phyloP scores from a whole-genome alignment of 2,797 vertebrate genomes.

The Pseudochromis fuscus region DNA sequence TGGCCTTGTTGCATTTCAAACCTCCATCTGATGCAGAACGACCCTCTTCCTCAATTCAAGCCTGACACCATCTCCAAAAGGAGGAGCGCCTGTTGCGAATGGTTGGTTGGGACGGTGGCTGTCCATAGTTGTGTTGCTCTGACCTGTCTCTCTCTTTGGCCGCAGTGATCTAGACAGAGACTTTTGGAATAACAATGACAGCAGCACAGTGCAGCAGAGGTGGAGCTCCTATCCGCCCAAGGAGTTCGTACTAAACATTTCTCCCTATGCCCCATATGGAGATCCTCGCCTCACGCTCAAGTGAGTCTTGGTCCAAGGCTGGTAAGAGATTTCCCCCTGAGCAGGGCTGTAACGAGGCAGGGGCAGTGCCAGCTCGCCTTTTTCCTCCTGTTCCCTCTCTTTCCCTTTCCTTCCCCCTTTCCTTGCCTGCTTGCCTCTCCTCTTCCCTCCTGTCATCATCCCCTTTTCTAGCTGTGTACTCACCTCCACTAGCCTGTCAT shows the following conservation, averaged over 20 bases:
- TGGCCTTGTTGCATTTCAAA: constrained; percentile 56
- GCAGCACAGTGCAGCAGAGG: constrained; percentile 99
- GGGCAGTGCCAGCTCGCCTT: constrained; percentile 50
- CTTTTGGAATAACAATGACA: constrained; percentile 99
- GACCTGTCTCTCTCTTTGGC: constrained; percentile 93
- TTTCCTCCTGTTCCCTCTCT: constrained; percentile 15
- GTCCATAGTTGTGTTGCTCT: constrained; percentile 91
- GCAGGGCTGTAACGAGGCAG: constrained; percentile 85
- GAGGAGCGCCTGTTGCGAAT: constrained; percentile 62
- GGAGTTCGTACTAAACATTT: constrained; percentile 99
- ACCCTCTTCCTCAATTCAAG: constrained; percentile 51
- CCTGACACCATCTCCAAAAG: constrained; percentile 40
- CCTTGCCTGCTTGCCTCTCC: constrained; percentile 1
- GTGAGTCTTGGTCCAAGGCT: constrained; percentile 95
- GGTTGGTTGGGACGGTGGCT: constrained; percentile 75
- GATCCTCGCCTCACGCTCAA: constrained; percentile 99
- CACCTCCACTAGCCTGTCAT: constrained; percentile 38
- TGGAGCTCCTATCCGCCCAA: constrained; percentile 99
- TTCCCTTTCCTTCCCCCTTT: background rate
- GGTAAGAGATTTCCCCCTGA: constrained; percentile 86
- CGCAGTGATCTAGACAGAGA: constrained; percentile 99
- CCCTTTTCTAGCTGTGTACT: constrained; percentile 16
- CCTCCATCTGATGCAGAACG: constrained; percentile 49
- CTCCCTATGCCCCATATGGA: constrained; percentile 99
- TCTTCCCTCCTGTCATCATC: background rate